Percentiles rank a stretch among this genome's conserved stretches.
Conservation (phyloP, 1,140 invertebrate species). For the Anastatus disparis region DNA sequence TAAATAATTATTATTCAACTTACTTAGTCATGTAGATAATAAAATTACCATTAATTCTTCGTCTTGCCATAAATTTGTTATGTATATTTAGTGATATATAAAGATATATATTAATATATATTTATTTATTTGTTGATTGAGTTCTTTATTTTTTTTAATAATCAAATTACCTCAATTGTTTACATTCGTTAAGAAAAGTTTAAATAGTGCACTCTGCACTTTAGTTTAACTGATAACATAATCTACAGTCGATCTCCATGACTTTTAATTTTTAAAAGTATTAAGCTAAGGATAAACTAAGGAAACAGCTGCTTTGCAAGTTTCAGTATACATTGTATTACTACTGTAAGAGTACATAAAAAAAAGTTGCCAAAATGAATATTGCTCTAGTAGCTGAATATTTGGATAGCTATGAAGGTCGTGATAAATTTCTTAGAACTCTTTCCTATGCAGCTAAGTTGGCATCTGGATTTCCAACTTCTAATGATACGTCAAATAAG, state of each 20-base stretch:
- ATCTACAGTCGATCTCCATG: not conserved
- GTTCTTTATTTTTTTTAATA: not conserved
- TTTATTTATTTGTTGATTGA: not conserved
- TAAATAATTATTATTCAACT: conserved; percentile 11
- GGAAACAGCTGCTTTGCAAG: not conserved
- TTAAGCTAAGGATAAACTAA: not conserved
- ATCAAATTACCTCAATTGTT: not conserved
- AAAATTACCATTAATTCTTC: not conserved
- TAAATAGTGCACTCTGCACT: not conserved
- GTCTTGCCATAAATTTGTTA: not conserved
- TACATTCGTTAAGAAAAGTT: not conserved
- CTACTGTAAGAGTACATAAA: not conserved
- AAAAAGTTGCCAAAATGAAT: conserved; percentile 43
- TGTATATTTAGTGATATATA: conserved; percentile 1
- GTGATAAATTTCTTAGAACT: conserved; percentile 74
- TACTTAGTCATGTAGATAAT: conserved; percentile 8
- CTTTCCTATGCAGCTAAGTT: conserved; percentile 75
- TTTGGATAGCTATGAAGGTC: conserved; percentile 67
- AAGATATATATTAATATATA: too few relatives aligned
- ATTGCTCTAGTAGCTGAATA: conserved; percentile 57
- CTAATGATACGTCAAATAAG: conserved; percentile 67
- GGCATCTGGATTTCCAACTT: conserved; percentile 67
- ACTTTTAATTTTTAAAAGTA: not conserved
- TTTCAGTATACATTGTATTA: not conserved
- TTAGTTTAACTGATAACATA: not conserved